These are phyloP conservation scores for Agrilus mali DNA, from an alignment of 2,888 invertebrate genomes.

Conservation along the genomic window DNA sequence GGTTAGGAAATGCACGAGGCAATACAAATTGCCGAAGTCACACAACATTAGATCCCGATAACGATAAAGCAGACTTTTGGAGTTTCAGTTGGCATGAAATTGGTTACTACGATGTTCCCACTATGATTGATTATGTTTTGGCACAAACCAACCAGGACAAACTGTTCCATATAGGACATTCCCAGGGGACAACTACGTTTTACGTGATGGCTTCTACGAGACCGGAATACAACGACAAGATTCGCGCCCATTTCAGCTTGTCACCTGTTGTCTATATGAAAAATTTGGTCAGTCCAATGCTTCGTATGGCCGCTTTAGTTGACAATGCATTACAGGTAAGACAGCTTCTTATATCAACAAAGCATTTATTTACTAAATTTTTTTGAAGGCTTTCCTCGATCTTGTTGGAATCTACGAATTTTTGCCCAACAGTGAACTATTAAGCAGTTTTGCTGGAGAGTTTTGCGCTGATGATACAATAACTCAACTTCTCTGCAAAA, in stretches of 20 bases:
- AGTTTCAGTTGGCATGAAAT: conserved; percentile 69
- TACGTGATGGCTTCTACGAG: conserved; percentile 40
- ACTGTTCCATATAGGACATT: conserved; percentile 47
- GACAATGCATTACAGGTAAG: conserved; percentile 3
- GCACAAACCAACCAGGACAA: conserved; percentile 31
- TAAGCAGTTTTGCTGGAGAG: conserved; percentile 37
- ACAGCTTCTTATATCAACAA: background rate
- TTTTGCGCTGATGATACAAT: conserved; percentile 31
- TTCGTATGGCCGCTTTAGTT: conserved; percentile 8
- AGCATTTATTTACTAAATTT: no score
- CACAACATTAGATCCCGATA: conserved; percentile 20
- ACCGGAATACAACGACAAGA: conserved; percentile 41
- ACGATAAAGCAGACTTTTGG: conserved; percentile 21
- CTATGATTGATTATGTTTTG: conserved; percentile 63
- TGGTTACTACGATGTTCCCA: conserved; percentile 63
- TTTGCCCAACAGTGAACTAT: conserved; percentile 41
- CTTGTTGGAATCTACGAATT: conserved; percentile 42
- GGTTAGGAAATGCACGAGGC: conserved; percentile 48
- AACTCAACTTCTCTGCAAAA: conserved; percentile 22
- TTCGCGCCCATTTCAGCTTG: conserved; percentile 39
- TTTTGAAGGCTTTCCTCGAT: background rate
- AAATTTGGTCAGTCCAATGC: conserved; percentile 34
- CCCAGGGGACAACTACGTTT: conserved; percentile 45
- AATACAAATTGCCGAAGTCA: conserved; percentile 42
- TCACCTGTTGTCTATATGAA: conserved; percentile 46